phyloP scores from a whole-genome alignment of 2,888 invertebrate species.

The Leucozona laternaria region DNA sequence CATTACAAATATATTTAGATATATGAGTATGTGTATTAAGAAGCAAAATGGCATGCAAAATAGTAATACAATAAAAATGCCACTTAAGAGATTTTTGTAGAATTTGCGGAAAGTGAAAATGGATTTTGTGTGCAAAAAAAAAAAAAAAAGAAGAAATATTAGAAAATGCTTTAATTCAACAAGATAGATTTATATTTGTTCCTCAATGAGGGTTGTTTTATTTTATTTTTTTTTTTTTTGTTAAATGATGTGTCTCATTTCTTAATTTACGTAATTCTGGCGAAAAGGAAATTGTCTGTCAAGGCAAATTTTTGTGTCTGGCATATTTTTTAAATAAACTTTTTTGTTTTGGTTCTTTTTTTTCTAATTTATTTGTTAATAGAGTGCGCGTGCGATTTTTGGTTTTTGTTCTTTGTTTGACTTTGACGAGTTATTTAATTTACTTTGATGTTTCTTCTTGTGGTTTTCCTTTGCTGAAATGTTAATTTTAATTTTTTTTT shows the following conservation, averaged over 20 bases:
- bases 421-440: neutral
- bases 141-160: neutral
- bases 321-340: slow-evolving; percentile 18
- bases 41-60: slow-evolving; percentile 25
- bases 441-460: neutral
- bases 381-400: neutral
- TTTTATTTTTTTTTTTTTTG: neutral
- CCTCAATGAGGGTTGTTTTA: neutral
- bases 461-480: neutral
- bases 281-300: slow-evolving; percentile 59
- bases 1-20: slow-evolving; percentile 30
- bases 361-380: neutral
- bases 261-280: slow-evolving; percentile 36
- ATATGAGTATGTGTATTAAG: neutral
- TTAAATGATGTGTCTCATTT: slow-evolving; percentile 18
- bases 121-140: neutral
- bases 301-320: slow-evolving; percentile 23
- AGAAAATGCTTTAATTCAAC: neutral
- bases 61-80: slow-evolving; percentile 18
- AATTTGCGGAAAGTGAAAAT: neutral
- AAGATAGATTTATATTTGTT: neutral
- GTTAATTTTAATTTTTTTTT: neutral
- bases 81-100: slow-evolving; percentile 29
- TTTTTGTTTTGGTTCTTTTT: slow-evolving; percentile 1
- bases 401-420: neutral